Evolutionary conservation across 2,113 vertebrate genomes (phyloP).

Genomic region (Cettia cetti): DNA sequence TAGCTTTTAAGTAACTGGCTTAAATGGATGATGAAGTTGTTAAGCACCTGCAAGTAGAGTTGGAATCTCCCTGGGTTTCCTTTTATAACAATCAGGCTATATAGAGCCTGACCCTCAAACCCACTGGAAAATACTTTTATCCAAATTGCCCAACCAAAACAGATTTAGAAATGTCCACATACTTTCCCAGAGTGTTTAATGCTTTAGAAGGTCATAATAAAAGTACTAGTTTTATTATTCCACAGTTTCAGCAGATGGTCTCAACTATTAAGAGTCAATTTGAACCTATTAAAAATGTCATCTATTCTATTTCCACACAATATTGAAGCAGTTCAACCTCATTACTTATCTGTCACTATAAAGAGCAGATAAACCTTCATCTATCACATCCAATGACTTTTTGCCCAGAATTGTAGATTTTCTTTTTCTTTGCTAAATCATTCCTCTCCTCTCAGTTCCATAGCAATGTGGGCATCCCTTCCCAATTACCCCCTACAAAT

Average conservation of each 20-base stretch:
- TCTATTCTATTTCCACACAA: constrained; percentile 48
- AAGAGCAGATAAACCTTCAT: constrained; percentile 24
- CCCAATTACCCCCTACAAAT: not conserved
- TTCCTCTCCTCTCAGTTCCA: not conserved
- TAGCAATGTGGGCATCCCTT: not conserved
- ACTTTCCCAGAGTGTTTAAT: not conserved
- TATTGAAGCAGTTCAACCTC: not conserved
- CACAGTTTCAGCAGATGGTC: constrained; percentile 46
- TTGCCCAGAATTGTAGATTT: not conserved
- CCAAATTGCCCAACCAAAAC: not conserved
- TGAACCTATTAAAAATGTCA: constrained; percentile 48
- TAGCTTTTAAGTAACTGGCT: not conserved
- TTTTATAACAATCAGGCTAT: not conserved
- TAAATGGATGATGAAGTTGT: not conserved
- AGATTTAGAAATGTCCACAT: not conserved
- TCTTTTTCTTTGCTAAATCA: not conserved
- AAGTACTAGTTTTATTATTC: constrained; percentile 48
- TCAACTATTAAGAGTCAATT: constrained; percentile 59
- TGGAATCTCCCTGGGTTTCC: not conserved
- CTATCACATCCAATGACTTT: not conserved
- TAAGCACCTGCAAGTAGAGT: not conserved
- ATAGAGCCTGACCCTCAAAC: not conserved
- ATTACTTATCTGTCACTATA: constrained; percentile 50
- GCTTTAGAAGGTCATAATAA: constrained; percentile 25
- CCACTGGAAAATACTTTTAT: not conserved